Conservation (phyloP, 1,140 invertebrate species). For the Tetramorium parvispinum region DNA sequence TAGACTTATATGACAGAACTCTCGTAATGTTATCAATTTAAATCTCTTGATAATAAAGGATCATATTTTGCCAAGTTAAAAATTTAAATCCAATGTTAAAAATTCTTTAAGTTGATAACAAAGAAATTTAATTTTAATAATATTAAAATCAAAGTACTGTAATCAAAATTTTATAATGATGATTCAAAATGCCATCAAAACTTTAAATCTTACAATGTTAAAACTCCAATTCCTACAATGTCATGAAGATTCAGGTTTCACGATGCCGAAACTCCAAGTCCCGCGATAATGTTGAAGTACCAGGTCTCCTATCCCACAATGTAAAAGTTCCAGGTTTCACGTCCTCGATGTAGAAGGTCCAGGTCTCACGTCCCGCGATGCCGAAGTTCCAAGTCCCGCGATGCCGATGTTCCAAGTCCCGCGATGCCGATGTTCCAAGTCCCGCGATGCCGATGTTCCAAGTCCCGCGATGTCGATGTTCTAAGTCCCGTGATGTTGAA, state of each 20-base stretch:
- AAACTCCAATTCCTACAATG: not conserved
- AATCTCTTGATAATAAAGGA: not conserved
- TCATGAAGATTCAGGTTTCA: not conserved
- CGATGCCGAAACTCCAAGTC: not conserved
- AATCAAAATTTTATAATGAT: not conserved
- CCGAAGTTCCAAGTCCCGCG: not conserved
- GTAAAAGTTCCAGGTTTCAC: too few species aligned
- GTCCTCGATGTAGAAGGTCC: too few species aligned
- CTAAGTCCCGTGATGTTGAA: not conserved
- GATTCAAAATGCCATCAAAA: not conserved
- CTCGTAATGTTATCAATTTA: not conserved
- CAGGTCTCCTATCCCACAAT: too few species aligned
- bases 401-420: not conserved
- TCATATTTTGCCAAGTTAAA: not conserved
- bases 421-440: not conserved
- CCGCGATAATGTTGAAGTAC: not conserved
- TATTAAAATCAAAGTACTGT: too few species aligned
- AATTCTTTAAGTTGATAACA: not conserved
- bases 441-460: not conserved
- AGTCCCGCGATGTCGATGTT: not conserved
- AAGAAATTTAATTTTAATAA: not conserved
- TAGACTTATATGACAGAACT: not conserved
- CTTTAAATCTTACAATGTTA: not conserved
- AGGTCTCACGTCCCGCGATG: not conserved
- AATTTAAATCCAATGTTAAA: not conserved